A percentile compares a stretch with the other conserved stretches of the same genome.
Conservation (phyloP, 35 echinoderm and acorn worm species). For the Eucidaris tribuloides region DNA sequence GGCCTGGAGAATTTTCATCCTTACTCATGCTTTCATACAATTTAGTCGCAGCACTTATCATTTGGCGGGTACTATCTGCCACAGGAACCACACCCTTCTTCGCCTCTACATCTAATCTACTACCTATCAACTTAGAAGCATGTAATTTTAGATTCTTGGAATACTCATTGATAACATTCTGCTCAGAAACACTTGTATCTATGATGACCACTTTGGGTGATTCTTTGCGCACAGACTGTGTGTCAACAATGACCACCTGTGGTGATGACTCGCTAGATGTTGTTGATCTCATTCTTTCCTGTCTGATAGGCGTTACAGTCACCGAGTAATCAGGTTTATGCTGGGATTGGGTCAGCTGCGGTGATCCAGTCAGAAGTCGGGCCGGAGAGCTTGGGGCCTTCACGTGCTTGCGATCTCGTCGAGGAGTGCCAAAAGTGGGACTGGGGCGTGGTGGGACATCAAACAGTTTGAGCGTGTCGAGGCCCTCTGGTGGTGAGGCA, state of each 20-base stretch:
- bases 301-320: background rate
- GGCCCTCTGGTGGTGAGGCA: constrained; percentile 24
- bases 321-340: background rate
- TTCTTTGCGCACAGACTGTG: background rate
- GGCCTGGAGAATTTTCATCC: too few species aligned
- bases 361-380: constrained; percentile 31
- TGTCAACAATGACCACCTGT: constrained; percentile 1
- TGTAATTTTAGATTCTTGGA: background rate
- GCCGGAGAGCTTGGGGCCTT: constrained; percentile 63
- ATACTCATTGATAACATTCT: background rate
- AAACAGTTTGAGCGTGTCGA: constrained; percentile 27
- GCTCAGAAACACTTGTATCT: background rate
- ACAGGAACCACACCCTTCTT: background rate
- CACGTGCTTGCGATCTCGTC: background rate
- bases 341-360: background rate
- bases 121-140: constrained; percentile 2
- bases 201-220: constrained; percentile 52
- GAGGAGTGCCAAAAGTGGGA: constrained; percentile 2
- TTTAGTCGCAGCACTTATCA: background rate
- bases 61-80: background rate
- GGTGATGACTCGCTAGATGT: constrained; percentile 2
- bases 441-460: background rate
- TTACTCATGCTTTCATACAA: background rate
- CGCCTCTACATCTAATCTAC: background rate
- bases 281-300: too few species aligned